Conservation (phyloP, 2,113 vertebrate species). For the Donacobius atricapilla region DNA sequence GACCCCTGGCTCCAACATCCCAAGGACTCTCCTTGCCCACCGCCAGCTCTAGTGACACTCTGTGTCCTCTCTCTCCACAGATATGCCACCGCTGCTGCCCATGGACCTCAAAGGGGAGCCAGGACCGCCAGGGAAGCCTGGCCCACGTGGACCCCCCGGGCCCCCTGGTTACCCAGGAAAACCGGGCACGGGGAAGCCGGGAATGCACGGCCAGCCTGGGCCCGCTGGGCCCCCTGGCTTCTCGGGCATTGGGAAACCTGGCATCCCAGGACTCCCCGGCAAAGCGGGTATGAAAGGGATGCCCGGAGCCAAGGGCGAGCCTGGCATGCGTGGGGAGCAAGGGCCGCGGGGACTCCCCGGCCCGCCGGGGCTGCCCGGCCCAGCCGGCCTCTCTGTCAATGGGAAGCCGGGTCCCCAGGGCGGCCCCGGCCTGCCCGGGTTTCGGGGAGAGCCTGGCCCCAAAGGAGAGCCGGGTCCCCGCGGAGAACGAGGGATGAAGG, state of each 20-base stretch:
- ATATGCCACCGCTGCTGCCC: slow-evolving; percentile 84
- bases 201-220: slow-evolving; percentile 89
- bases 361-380: slow-evolving; percentile 89
- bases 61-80: slow-evolving; percentile 73
- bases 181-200: slow-evolving; percentile 90
- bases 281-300: slow-evolving; percentile 88
- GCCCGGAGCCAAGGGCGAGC: slow-evolving; percentile 80
- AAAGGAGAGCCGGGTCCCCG: slow-evolving; percentile 83
- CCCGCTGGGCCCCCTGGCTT: slow-evolving; percentile 89
- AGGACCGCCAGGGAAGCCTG: slow-evolving; percentile 91
- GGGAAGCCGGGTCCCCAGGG: slow-evolving; percentile 92
- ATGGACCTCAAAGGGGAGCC: slow-evolving; percentile 94
- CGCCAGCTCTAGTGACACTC: not conserved
- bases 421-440: slow-evolving; percentile 81
- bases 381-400: slow-evolving; percentile 89
- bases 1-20: accelerated
- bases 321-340: slow-evolving; percentile 84
- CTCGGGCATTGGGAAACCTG: slow-evolving; percentile 91
- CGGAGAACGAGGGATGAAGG: slow-evolving; percentile 87
- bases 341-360: slow-evolving; percentile 87
- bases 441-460: slow-evolving; percentile 85
- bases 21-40: accelerated
- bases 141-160: slow-evolving; percentile 87
- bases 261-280: slow-evolving; percentile 89
- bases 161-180: slow-evolving; percentile 89